Evolutionary conservation across 1,140 invertebrate species (phyloP).

Genomic region (Aphaenogaster rudis): DNA sequence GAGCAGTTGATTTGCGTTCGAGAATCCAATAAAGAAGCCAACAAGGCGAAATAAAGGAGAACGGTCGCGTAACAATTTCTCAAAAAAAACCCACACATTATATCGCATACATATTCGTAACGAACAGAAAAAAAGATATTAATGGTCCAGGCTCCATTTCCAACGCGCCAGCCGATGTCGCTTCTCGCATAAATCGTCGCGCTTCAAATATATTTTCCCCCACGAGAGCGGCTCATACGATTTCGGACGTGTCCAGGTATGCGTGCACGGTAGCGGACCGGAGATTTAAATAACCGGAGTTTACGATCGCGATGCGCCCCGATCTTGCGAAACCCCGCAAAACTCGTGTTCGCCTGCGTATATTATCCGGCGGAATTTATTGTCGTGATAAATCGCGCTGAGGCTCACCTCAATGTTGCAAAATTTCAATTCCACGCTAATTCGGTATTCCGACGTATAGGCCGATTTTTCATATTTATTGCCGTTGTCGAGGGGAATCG

Average conservation of each 20-base stretch:
- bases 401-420: conserved; percentile 2
- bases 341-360: conserved; percentile 11
- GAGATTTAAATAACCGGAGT: conserved; percentile 55
- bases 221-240: conserved; percentile 17
- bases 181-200: conserved; percentile 43
- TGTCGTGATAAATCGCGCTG: conserved; percentile 42
- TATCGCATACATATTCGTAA: conserved; percentile 44
- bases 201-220: conserved; percentile 44
- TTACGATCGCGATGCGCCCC: conserved; percentile 43
- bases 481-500: neutral
- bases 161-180: conserved; percentile 35
- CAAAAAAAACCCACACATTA: neutral
- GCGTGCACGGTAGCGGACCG: conserved; percentile 50
- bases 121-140: conserved; percentile 18
- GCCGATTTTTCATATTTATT: conserved; percentile 52
- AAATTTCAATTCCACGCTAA: conserved; percentile 41
- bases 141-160: conserved; percentile 39
- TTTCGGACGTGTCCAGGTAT: conserved; percentile 48
- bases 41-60: neutral
- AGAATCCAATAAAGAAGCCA: neutral
- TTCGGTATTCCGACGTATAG: conserved; percentile 12
- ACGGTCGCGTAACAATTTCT: conserved; percentile 1
- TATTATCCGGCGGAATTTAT: conserved; percentile 50
- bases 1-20: conserved; percentile 8
- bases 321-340: conserved; percentile 28